A percentile compares a stretch with the other conserved stretches of the same genome.
These are phyloP conservation scores for Phaethon lepturus DNA, from an alignment of 2,113 vertebrate genomes.

Conservation along the genomic window DNA sequence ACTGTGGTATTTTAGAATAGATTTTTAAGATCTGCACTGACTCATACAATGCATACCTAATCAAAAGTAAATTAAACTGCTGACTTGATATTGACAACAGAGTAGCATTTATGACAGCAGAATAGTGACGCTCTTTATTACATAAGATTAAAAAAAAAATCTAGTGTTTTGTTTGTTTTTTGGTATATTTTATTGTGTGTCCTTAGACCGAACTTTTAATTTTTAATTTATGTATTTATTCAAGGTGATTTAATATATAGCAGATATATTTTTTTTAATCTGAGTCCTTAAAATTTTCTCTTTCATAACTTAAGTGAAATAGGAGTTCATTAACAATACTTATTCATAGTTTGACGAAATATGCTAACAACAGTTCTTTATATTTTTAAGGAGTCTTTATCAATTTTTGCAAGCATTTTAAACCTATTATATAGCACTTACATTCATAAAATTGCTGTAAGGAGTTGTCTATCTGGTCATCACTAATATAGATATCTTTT, in stretches of 20 bases:
- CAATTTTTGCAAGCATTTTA: background rate
- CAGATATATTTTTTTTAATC: background rate
- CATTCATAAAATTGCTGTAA: background rate
- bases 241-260: background rate
- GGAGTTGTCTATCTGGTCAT: background rate
- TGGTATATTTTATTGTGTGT: background rate
- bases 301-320: background rate
- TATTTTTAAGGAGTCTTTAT: background rate
- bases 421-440: background rate
- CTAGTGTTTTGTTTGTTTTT: background rate
- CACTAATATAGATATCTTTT: background rate
- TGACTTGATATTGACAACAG: background rate
- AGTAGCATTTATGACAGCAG: background rate
- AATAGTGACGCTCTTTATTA: background rate
- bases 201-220: background rate
- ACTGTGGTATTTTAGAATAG: background rate
- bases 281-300: background rate
- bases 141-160: background rate
- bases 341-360: background rate
- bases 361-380: background rate
- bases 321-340: background rate
- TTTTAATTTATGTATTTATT: constrained; percentile 10
- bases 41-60: background rate
- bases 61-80: constrained; percentile 22
- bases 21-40: constrained; percentile 22